These are phyloP conservation scores for Trachelus tabidus DNA, from an alignment of 2,888 invertebrate genomes.

Conservation along the genomic window DNA sequence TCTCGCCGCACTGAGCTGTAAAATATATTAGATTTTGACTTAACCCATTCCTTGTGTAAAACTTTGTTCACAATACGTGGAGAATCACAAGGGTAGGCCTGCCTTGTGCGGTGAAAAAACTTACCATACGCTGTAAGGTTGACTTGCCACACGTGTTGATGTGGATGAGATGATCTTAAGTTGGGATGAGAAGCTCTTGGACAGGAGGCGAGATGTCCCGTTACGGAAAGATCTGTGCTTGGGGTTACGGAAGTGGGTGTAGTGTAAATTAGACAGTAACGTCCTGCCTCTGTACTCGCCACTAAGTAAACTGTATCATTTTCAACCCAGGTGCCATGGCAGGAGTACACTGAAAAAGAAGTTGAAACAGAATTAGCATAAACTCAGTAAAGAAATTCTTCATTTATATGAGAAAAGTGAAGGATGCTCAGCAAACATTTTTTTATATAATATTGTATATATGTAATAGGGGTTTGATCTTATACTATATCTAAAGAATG, in stretches of 20 bases:
- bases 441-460: background rate
- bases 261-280: conserved; percentile 61
- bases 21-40: conserved; percentile 10
- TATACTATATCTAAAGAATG: background rate
- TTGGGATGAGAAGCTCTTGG: conserved; percentile 50
- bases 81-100: background rate
- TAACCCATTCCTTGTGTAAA: background rate
- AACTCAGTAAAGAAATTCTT: background rate
- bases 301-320: conserved; percentile 75
- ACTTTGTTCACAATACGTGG: background rate
- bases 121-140: conserved; percentile 61
- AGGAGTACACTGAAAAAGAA: conserved; percentile 73
- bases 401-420: background rate
- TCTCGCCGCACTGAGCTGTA: conserved; percentile 58
- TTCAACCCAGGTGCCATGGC: conserved; percentile 80
- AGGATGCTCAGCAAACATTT: conserved; percentile 7
- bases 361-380: background rate
- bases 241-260: conserved; percentile 32
- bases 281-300: conserved; percentile 65
- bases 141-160: conserved; percentile 59
- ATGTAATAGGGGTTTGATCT: background rate
- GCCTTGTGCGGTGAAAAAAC: conserved; percentile 20
- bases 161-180: conserved; percentile 26
- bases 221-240: conserved; percentile 55
- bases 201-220: conserved; percentile 60